A percentile compares a stretch with the other conserved stretches of the same genome.
Evolutionary conservation across 1,140 invertebrate species (phyloP).

Genomic region (Euura saliciscinereae): DNA sequence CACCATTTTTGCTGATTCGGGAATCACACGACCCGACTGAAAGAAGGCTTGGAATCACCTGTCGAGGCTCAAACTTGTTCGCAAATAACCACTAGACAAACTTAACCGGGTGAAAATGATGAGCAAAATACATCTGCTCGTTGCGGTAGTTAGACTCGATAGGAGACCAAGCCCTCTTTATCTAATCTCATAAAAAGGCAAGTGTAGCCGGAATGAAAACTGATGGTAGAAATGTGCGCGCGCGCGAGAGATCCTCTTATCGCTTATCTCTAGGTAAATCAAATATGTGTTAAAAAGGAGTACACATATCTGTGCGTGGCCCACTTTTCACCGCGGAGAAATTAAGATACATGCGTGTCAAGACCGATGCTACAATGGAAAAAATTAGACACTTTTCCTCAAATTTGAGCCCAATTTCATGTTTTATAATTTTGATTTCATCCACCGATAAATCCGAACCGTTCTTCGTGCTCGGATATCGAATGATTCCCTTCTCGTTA

Average conservation of each 20-base stretch:
- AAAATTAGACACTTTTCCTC: too few species aligned
- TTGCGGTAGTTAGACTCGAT: constrained; percentile 16
- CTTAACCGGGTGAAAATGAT: neutral
- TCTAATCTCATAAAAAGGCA: constrained; percentile 52
- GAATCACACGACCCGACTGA: neutral
- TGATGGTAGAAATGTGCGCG: neutral
- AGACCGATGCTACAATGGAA: too few species aligned
- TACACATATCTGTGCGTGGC: neutral
- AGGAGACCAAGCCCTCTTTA: constrained; percentile 52
- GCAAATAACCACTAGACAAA: neutral
- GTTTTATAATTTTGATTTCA: too few species aligned
- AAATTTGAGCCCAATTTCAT: too few species aligned
- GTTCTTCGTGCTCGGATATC: too few species aligned
- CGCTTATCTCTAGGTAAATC: neutral
- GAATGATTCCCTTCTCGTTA: neutral
- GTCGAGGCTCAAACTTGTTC: too few species aligned
- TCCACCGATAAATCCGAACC: too few species aligned
- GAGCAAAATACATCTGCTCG: neutral
- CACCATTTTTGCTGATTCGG: constrained; percentile 64
- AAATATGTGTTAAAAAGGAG: neutral
- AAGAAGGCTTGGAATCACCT: neutral
- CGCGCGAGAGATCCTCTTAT: neutral
- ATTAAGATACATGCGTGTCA: too few species aligned
- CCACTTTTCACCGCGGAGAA: neutral
- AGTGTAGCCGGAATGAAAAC: neutral